phyloP scores from a whole-genome alignment of 2,113 vertebrate species.

The Hippocampus abdominalis region DNA sequence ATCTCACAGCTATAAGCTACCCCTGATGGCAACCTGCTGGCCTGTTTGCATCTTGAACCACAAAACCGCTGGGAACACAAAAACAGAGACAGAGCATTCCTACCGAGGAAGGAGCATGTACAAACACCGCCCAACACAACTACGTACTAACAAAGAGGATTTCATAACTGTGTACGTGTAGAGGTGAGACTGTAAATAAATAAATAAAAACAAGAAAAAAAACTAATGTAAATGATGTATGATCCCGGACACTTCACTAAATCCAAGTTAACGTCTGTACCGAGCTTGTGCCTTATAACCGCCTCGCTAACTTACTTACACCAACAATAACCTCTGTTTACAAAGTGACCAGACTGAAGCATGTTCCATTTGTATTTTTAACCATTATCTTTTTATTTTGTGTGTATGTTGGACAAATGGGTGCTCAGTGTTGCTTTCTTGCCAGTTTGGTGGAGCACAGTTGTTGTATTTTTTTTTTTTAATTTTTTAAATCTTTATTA shows the following conservation, averaged over 20 bases:
- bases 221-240: conserved; percentile 95
- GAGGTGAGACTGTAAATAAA: conserved; percentile 86
- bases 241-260: conserved; percentile 80
- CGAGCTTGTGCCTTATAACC: conserved; percentile 87
- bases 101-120: conserved; percentile 77
- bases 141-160: conserved; percentile 84
- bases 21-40: conserved; percentile 79
- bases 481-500: not conserved
- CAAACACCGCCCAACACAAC: conserved; percentile 67
- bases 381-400: conserved; percentile 51
- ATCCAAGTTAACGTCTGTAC: conserved; percentile 81
- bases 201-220: not conserved
- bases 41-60: conserved; percentile 84
- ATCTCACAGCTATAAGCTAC: conserved; percentile 77
- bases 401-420: conserved; percentile 51
- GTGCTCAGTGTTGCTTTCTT: conserved; percentile 41
- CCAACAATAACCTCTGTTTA: conserved; percentile 81
- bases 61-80: conserved; percentile 65
- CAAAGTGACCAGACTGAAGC: conserved; percentile 70
- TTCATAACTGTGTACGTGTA: conserved; percentile 71
- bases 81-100: conserved; percentile 65
- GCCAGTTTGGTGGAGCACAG: conserved; percentile 43
- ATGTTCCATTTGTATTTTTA: conserved; percentile 74
- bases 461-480: conserved; percentile 33
- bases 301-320: conserved; percentile 81